Conservation (phyloP, 1,140 invertebrate species). For the Dinothrombium tinctorium region DNA sequence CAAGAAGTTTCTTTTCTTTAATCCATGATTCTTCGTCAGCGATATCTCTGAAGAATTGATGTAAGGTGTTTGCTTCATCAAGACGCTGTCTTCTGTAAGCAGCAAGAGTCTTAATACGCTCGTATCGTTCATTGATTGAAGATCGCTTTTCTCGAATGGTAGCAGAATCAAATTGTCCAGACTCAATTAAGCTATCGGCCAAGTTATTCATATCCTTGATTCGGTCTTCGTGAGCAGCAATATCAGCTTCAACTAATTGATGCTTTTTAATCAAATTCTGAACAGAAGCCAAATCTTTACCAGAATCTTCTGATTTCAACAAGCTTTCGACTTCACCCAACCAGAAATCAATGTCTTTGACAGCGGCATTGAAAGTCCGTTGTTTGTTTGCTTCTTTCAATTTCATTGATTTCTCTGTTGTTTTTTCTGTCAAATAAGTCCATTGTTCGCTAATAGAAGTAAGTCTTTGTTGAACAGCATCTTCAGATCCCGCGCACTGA, state of each 20-base stretch:
- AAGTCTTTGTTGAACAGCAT: slow-evolving; percentile 65
- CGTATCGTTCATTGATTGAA: slow-evolving; percentile 80
- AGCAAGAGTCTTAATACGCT: slow-evolving; percentile 73
- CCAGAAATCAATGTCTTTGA: slow-evolving; percentile 99
- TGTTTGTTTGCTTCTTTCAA: slow-evolving; percentile 98
- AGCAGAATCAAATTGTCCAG: slow-evolving; percentile 76
- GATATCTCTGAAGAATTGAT: slow-evolving; percentile 98
- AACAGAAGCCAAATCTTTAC: slow-evolving; percentile 94
- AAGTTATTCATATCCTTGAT: slow-evolving; percentile 85
- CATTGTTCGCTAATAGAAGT: slow-evolving; percentile 92
- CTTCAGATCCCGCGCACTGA: slow-evolving; percentile 73
- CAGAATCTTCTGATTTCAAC: slow-evolving; percentile 83
- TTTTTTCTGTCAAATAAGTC: slow-evolving; percentile 93
- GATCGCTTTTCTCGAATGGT: slow-evolving; percentile 76
- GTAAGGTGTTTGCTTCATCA: slow-evolving; percentile 81
- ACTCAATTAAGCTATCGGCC: slow-evolving; percentile 76
- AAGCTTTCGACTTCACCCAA: slow-evolving; percentile 86
- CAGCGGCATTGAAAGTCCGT: slow-evolving; percentile 92
- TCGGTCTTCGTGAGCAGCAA: slow-evolving; percentile 79
- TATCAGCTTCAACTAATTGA: slow-evolving; percentile 89
- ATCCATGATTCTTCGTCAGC: slow-evolving; percentile 99
- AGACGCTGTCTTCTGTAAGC: slow-evolving; percentile 67
- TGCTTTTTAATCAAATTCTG: slow-evolving; percentile 99
- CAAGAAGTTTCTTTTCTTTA: slow-evolving; percentile 93
- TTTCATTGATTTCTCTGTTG: slow-evolving; percentile 83